Evolutionary conservation across 2,888 invertebrate species (phyloP).

Genomic region (Meteorus cinctellus): DNA sequence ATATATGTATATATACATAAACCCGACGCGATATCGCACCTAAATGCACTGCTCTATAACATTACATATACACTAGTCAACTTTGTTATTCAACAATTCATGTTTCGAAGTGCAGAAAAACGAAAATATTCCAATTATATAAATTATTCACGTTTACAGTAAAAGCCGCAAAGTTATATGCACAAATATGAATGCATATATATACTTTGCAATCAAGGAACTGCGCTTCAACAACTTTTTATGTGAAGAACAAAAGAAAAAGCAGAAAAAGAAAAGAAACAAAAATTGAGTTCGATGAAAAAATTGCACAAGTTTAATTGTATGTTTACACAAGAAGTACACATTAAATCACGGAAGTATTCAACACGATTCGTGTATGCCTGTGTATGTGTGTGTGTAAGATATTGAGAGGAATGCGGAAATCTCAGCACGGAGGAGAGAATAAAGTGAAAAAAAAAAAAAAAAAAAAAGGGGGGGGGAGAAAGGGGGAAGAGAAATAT

Average conservation of each 20-base stretch:
- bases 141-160: neutral
- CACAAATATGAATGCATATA: neutral
- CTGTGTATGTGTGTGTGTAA: neutral
- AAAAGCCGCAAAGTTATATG: neutral
- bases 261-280: neutral
- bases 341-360: constrained; percentile 28
- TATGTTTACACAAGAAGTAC: neutral
- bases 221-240: neutral
- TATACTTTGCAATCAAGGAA: neutral
- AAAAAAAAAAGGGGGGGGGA: too few species aligned
- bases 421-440: neutral
- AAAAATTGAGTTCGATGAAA: neutral
- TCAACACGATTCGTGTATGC: neutral
- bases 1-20: neutral
- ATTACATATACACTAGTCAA: constrained; percentile 27
- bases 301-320: neutral
- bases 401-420: constrained; percentile 29
- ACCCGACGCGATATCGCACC: constrained; percentile 20
- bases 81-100: constrained; percentile 43
- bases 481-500: neutral
- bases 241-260: neutral
- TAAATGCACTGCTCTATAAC: constrained; percentile 15
- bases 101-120: constrained; percentile 20
- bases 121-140: neutral
- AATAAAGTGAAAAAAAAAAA: neutral